Conservation (phyloP, 2,113 vertebrate genomes). For the Cyrtonyx montezumae region DNA sequence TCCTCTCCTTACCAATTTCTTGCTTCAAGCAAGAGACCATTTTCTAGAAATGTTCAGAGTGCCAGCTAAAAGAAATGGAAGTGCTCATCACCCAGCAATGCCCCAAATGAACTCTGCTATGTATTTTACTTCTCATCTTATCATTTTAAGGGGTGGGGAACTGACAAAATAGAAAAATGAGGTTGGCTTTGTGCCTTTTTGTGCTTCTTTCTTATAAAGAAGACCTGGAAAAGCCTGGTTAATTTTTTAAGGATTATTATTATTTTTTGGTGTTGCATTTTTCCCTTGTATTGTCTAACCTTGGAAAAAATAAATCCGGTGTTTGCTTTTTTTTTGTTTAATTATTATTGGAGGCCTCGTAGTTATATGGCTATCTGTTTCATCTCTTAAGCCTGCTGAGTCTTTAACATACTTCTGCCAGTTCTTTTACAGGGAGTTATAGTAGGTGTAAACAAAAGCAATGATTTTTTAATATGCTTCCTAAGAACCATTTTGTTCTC, state of each 20-base stretch:
- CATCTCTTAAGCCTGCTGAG: neutral
- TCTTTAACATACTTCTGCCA: neutral
- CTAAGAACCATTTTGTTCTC: neutral
- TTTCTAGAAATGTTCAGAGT: neutral
- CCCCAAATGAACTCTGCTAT: neutral
- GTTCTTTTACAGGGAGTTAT: neutral
- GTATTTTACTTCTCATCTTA: neutral
- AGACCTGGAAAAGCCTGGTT: neutral
- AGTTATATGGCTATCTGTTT: neutral
- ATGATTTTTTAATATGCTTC: neutral
- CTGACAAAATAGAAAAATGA: neutral
- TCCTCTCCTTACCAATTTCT: neutral
- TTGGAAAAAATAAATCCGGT: neutral
- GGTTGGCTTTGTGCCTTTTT: neutral
- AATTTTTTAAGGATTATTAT: neutral
- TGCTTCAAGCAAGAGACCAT: neutral
- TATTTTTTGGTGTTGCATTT: neutral
- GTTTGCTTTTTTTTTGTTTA: neutral
- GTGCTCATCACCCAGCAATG: neutral
- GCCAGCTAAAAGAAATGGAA: neutral
- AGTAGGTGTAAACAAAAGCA: slow-evolving; percentile 14
- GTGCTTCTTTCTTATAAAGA: neutral
- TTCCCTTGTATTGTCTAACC: neutral
- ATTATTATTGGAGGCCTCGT: neutral
- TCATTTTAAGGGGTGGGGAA: neutral